Conservation (phyloP, 2,113 vertebrate genomes). For the Emydocephalus ijimae region DNA sequence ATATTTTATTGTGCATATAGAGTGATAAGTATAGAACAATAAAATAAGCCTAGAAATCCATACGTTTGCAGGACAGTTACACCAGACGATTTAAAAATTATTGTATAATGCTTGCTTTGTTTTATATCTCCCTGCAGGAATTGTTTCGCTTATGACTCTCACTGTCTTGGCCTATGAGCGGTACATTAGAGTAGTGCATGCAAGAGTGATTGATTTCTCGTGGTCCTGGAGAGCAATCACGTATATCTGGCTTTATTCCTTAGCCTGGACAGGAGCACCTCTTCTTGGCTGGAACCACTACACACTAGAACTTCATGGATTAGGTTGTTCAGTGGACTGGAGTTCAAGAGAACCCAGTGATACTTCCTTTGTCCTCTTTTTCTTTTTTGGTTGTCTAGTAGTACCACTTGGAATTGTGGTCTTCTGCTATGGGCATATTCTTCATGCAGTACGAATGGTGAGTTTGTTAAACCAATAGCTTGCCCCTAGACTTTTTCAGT, state of each 20-base stretch:
- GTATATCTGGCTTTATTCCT: slow-evolving; percentile 91
- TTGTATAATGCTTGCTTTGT: neutral
- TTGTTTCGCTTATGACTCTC: slow-evolving; percentile 88
- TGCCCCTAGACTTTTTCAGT: neutral
- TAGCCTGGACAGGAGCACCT: slow-evolving; percentile 89
- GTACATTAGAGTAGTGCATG: slow-evolving; percentile 87
- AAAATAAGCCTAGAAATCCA: neutral
- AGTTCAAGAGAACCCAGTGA: slow-evolving; percentile 84
- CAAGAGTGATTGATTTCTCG: slow-evolving; percentile 85
- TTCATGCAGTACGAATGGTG: slow-evolving; percentile 88
- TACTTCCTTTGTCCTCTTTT: slow-evolving; percentile 86
- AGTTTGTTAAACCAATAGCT: slow-evolving; percentile 53
- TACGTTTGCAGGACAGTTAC: neutral
- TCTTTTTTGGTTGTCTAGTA: slow-evolving; percentile 86
- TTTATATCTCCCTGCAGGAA: slow-evolving; percentile 72
- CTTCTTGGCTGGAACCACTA: slow-evolving; percentile 93
- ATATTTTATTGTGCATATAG: neutral
- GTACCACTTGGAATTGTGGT: slow-evolving; percentile 85
- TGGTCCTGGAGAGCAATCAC: slow-evolving; percentile 87
- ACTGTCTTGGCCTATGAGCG: slow-evolving; percentile 87
- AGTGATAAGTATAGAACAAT: neutral
- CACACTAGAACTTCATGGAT: slow-evolving; percentile 81
- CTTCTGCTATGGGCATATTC: slow-evolving; percentile 92
- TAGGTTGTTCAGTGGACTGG: slow-evolving; percentile 90
- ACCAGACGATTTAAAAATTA: neutral